Conservation (phyloP, 2,888 invertebrate species). For the Pardosa pseudoannulata region DNA sequence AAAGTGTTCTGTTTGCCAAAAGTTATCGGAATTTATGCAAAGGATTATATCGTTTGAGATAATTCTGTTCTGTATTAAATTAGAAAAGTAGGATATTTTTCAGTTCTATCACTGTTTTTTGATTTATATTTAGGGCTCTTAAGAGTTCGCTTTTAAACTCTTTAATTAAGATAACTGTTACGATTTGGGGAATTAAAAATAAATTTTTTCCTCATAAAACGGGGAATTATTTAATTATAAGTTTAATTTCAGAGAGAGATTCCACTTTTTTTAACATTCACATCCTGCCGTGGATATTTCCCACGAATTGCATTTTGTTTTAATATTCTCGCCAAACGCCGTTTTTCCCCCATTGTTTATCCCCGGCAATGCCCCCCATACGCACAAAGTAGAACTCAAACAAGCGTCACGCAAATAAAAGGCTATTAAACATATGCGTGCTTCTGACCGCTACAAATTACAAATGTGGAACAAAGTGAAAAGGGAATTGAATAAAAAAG, state of each 20-base stretch:
- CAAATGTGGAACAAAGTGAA: slow-evolving; percentile 28
- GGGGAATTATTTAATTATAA: neutral
- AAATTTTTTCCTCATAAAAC: no score
- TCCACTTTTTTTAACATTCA: neutral
- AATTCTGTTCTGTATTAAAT: no score
- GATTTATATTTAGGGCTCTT: no score
- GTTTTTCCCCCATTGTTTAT: neutral
- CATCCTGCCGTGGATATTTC: neutral
- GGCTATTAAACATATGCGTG: slow-evolving; percentile 15
- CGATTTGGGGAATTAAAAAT: no score
- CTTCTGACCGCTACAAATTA: slow-evolving; percentile 57
- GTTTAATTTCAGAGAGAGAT: neutral
- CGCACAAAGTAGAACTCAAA: neutral
- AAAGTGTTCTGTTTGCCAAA: no score
- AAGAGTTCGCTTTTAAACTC: no score
- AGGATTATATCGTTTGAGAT: no score
- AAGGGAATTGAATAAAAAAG: slow-evolving; percentile 22
- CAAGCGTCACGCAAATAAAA: neutral
- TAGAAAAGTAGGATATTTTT: no score
- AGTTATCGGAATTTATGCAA: no score
- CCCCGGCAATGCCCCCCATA: neutral
- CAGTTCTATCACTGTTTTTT: no score
- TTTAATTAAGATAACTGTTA: no score
- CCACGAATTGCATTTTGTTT: neutral
- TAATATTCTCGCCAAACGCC: neutral